A percentile compares a stretch with the other conserved stretches of the same genome.
Conservation (phyloP, 2,797 vertebrate species). For the Rhinella marina region DNA sequence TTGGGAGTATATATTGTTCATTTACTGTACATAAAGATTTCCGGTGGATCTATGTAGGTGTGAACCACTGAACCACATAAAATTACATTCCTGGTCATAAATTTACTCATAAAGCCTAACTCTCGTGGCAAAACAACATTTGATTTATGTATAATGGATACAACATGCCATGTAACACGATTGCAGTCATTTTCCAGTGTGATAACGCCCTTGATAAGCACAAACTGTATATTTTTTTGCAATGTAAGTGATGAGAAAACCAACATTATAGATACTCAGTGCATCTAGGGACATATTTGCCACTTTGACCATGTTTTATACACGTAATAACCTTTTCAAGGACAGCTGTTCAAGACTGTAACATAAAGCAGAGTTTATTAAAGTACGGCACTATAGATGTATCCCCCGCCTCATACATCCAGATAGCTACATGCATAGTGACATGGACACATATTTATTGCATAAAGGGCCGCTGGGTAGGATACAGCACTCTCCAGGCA, state of each 20-base stretch:
- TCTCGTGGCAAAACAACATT: too few relatives aligned
- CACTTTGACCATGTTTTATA: conserved; percentile 18
- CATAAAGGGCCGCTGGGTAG: conserved; percentile 46
- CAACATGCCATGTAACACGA: neutral
- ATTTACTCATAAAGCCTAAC: too few relatives aligned
- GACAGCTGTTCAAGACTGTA: conserved; percentile 2
- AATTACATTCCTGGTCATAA: too few relatives aligned
- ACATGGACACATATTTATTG: conserved; percentile 30
- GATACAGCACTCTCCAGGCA: conserved; percentile 36
- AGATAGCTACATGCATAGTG: conserved; percentile 34
- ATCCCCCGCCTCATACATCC: neutral
- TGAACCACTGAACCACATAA: too few relatives aligned
- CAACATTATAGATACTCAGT: neutral
- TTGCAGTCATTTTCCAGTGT: neutral
- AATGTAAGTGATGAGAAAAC: neutral
- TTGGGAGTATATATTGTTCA: neutral
- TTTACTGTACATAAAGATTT: neutral
- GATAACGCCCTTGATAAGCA: neutral
- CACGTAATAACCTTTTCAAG: neutral
- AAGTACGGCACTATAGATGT: neutral
- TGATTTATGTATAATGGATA: neutral
- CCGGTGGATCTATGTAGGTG: too few relatives aligned
- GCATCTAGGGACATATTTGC: neutral
- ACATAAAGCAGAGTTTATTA: neutral
- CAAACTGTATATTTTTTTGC: neutral